A percentile compares a stretch with the other conserved stretches of the same genome.
phyloP scores from a whole-genome alignment of 2,113 vertebrate species.

The Ciconia boyciana region DNA sequence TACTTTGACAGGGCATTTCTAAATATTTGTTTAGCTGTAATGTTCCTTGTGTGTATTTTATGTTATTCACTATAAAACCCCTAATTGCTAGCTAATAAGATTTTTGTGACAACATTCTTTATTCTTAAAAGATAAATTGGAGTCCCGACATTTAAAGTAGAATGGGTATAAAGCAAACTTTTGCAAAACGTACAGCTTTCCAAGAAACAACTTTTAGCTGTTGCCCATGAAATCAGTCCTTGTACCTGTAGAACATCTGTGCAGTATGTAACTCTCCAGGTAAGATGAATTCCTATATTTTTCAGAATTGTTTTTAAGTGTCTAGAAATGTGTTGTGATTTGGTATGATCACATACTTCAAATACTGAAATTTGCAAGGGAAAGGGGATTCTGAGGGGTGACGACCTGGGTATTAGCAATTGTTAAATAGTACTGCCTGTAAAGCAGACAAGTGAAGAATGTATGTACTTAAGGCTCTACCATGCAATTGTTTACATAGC shows the following conservation, averaged over 20 bases:
- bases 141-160: background rate
- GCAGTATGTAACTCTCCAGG: background rate
- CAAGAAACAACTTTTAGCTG: background rate
- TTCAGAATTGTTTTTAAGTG: background rate
- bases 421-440: background rate
- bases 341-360: background rate
- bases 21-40: background rate
- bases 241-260: background rate
- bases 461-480: background rate
- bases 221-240: background rate
- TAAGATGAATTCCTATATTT: background rate
- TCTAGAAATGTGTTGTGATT: background rate
- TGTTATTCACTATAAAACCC: background rate
- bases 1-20: background rate
- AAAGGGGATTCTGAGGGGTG: background rate
- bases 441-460: background rate
- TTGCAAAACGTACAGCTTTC: background rate
- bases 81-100: background rate
- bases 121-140: background rate
- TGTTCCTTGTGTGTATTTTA: background rate
- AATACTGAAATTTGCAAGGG: background rate
- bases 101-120: background rate
- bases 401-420: background rate
- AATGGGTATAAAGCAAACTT: background rate
- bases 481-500: background rate